These are phyloP conservation scores for Apostichopus californicus DNA, from an alignment of 35 echinoderm and acorn worm genomes.

Conservation along the genomic window DNA sequence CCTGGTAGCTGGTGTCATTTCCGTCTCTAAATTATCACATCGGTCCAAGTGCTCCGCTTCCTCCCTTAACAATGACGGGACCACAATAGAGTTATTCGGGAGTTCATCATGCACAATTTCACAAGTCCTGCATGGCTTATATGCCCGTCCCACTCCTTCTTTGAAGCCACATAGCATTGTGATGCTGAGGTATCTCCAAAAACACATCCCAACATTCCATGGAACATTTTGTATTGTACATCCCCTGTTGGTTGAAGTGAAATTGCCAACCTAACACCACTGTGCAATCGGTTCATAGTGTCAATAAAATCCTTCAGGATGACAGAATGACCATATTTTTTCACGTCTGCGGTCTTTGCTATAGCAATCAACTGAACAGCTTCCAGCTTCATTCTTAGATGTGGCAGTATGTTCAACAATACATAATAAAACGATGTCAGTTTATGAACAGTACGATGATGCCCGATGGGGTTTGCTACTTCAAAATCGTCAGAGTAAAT, in stretches of 20 bases:
- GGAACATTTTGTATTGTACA: not conserved
- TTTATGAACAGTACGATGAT: conserved; percentile 11
- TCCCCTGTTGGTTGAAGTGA: not conserved
- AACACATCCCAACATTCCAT: conserved; percentile 26
- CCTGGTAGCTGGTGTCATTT: conserved; percentile 1
- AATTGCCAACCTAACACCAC: not conserved
- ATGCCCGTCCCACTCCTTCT: conserved; percentile 21
- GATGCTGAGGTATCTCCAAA: conserved; percentile 11
- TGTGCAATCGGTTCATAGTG: not conserved
- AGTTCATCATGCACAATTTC: conserved; percentile 27
- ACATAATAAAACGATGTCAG: conserved; percentile 21
- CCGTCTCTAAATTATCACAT: not conserved
- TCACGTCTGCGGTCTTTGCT: conserved; percentile 5
- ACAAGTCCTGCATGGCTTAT: conserved; percentile 15
- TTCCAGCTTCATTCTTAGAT: conserved; percentile 28
- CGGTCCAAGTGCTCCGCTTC: conserved; percentile 24
- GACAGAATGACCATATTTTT: not conserved
- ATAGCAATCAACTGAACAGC: conserved; percentile 15
- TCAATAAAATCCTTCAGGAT: conserved; percentile 25
- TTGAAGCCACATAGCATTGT: conserved; percentile 14
- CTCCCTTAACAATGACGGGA: not conserved
- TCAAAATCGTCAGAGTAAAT: conserved; percentile 31
- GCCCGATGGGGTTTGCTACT: conserved; percentile 14
- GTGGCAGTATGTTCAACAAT: conserved; percentile 2
- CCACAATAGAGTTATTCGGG: not conserved